phyloP scores from a whole-genome alignment of 1,140 invertebrate species.

The Antheraea mylitta region DNA sequence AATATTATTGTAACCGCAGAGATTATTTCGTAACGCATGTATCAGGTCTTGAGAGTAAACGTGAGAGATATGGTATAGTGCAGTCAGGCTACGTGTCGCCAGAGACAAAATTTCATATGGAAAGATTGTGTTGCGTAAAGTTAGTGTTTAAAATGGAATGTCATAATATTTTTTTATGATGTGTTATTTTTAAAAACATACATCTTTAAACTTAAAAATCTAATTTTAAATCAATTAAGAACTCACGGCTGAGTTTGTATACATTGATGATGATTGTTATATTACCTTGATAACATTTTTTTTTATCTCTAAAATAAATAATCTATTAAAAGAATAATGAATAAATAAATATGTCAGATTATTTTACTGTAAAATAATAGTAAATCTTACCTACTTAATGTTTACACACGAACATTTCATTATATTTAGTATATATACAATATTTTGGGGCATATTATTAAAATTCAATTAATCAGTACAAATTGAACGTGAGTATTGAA shows the following conservation, averaged over 20 bases:
- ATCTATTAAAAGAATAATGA: too few species aligned
- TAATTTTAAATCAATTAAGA: neutral
- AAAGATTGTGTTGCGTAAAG: neutral
- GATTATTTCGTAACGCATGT: conserved; percentile 53
- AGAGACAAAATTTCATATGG: neutral
- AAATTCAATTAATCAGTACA: neutral
- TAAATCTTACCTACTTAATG: too few species aligned
- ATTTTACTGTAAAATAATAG: too few species aligned
- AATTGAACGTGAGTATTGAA: conserved; percentile 4
- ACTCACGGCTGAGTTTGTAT: too few species aligned
- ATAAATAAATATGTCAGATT: too few species aligned
- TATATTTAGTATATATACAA: too few species aligned
- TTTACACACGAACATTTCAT: too few species aligned
- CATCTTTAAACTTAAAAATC: too few species aligned
- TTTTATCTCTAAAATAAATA: too few species aligned
- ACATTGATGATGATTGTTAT: too few species aligned
- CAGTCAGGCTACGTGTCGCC: neutral
- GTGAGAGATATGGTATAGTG: conserved; percentile 6
- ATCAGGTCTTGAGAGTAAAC: conserved; percentile 25
- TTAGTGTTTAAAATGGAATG: neutral
- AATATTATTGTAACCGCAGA: conserved; percentile 64
- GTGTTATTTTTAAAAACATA: neutral
- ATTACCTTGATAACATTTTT: too few species aligned
- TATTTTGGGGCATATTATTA: too few species aligned
- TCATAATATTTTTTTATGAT: neutral